Base-by-base conservation (phyloP, 2,888 invertebrate genomes). In the Lycia hirtaria region DNA sequence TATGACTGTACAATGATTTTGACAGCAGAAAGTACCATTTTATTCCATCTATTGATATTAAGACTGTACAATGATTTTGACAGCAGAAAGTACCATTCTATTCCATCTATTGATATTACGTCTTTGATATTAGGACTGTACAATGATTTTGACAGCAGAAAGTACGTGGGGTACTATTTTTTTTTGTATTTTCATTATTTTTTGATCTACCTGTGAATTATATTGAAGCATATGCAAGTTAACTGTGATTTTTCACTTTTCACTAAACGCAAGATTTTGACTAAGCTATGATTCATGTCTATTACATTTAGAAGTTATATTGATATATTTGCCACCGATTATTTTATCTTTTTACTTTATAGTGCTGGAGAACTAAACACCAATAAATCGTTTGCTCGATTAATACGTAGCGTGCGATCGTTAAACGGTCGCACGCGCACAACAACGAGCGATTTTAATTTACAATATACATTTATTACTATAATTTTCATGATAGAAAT, bases 391-490 rank as follows among this genome's bases (percentile, higher is more conserved):
- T 7, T 12, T 20, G 37, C 12, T 19, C n/a, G 6, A 20, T 9
- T 14, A 37, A 37, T 2, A 22, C 3, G 20, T 19, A 22, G n/a
- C 22, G 14, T 22, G 12, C 33, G 9, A 17, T 3, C 24, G 40
- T 32, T 24, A 19, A n/a, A 53, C 44, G 44, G n/a, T 22, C 37
- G 38, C 53, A 14, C 22, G 4, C 17, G 12, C 35, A 44, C 2
- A 7, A 22, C 19, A 37, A 28, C 19, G 44, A 53, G 37, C 30
- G 15, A 7, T 2, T 9, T 10, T 10, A 19, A 6, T 7, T 10
- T 35, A 33, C 17, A n/a, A n/a, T 4, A 4, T 24, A 17, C 35
- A 2, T 1, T 3, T 26, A 28, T 2, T 28, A 44, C 19, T n/a
- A 19, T 30, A 32, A n/a, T 32, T 12, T n/a, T 14, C 14, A 32